Conservation (phyloP, 2,113 vertebrate species). For the Oncorhynchus mykiss region DNA sequence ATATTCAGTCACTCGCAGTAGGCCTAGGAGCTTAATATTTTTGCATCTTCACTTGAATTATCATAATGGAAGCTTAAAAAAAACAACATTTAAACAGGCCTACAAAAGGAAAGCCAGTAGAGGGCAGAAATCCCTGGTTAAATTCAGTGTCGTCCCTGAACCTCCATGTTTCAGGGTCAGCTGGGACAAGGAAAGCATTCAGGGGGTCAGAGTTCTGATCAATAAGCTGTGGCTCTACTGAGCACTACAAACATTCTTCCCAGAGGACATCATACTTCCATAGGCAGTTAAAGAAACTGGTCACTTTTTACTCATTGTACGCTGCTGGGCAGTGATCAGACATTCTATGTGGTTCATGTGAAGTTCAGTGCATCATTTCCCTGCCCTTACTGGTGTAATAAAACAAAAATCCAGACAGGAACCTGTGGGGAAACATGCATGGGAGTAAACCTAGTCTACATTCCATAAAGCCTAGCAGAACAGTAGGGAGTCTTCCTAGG, state of each 20-base stretch:
- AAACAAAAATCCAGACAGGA: no score
- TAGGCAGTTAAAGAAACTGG: background rate
- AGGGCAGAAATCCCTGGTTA: background rate
- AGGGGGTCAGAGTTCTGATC: background rate
- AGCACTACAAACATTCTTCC: slow-evolving; percentile 5
- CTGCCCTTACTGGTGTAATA: no score
- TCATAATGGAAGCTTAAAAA: no score
- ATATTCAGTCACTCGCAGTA: no score
- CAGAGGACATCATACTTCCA: slow-evolving; percentile 1
- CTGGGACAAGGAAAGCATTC: background rate
- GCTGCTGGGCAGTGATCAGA: background rate
- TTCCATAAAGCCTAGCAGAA: slow-evolving; percentile 47
- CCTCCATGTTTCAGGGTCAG: background rate
- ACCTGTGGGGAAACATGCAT: slow-evolving; percentile 37
- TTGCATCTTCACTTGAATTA: no score
- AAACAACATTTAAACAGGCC: no score
- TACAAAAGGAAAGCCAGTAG: no score
- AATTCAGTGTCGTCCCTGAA: background rate
- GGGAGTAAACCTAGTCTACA: slow-evolving; percentile 49
- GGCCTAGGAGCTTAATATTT: no score
- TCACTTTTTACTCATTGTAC: background rate
- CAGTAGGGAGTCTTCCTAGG: slow-evolving; percentile 31
- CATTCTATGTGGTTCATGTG: background rate
- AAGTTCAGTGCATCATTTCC: no score
- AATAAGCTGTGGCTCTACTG: background rate